phyloP scores from a whole-genome alignment of 2,888 invertebrate species.

The Macrophya annulata region DNA sequence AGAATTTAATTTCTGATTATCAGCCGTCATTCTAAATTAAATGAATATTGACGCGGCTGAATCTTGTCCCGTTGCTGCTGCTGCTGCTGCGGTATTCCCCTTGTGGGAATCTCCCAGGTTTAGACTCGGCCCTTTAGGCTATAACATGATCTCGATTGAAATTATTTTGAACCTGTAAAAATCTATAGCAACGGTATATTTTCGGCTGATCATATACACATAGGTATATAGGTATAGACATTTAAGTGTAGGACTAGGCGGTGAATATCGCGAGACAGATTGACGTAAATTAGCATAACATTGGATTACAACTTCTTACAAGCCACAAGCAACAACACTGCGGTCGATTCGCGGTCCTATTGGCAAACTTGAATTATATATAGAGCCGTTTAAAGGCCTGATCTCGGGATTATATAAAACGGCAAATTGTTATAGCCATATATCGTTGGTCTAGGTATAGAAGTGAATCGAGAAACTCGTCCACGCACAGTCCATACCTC shows the following conservation, averaged over 20 bases:
- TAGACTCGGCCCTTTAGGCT: slow-evolving; percentile 9
- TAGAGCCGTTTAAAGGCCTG: slow-evolving; percentile 12
- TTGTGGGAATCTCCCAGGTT: neutral
- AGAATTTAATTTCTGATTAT: slow-evolving; percentile 27
- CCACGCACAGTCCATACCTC: slow-evolving; percentile 36
- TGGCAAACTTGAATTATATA: slow-evolving; percentile 25
- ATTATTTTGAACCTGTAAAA: neutral
- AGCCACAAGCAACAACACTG: slow-evolving; percentile 21
- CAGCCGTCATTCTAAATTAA: slow-evolving; percentile 38
- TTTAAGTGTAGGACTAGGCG: neutral
- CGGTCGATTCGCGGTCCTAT: slow-evolving; percentile 17
- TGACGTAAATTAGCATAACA: slow-evolving; percentile 49
- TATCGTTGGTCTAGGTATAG: neutral
- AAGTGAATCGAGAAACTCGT: slow-evolving; percentile 18
- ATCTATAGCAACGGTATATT: slow-evolving; percentile 6
- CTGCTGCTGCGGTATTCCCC: neutral
- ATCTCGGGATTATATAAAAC: slow-evolving; percentile 32
- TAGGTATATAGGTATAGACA: neutral
- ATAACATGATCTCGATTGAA: slow-evolving; percentile 15
- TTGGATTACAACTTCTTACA: slow-evolving; percentile 49
- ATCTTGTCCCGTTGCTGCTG: neutral
- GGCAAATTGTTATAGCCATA: neutral
- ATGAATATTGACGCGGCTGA: slow-evolving; percentile 6
- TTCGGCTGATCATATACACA: neutral
- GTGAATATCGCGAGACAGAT: slow-evolving; percentile 23